phyloP scores from a whole-genome alignment of 2,113 vertebrate species.

The Maylandia zebra region DNA sequence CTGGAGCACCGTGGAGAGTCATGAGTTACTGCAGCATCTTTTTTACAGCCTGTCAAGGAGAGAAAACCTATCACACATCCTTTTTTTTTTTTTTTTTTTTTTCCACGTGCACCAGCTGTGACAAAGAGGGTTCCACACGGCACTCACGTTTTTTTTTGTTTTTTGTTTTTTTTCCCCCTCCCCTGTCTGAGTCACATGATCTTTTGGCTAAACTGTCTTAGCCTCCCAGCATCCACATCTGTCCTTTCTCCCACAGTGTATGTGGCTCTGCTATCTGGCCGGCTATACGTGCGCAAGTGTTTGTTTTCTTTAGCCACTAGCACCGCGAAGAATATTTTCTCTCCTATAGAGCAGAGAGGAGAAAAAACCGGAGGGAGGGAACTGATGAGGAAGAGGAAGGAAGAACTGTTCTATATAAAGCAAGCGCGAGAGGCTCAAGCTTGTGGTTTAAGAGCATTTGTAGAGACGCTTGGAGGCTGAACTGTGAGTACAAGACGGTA shows the following conservation, averaged over 20 bases:
- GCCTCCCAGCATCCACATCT: not conserved
- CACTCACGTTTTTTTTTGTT: not conserved
- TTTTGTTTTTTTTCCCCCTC: not conserved
- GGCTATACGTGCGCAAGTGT: not conserved
- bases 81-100: not conserved
- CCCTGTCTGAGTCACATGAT: not conserved
- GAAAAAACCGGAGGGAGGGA: not conserved
- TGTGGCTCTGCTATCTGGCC: not conserved
- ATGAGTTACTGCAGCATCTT: not conserved
- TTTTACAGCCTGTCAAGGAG: not conserved
- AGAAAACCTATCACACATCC: not conserved
- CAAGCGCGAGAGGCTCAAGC: not conserved
- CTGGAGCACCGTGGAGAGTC: not conserved
- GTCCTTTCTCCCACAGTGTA: not conserved
- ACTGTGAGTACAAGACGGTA: not conserved
- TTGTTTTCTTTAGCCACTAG: not conserved
- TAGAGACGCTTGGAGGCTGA: not conserved
- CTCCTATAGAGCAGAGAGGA: not conserved
- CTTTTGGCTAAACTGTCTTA: not conserved
- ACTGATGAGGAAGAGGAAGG: slow-evolving; percentile 12
- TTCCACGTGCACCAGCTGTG: not conserved
- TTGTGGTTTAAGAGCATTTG: not conserved
- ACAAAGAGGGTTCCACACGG: not conserved
- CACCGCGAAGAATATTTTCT: not conserved
- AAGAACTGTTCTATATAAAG: slow-evolving; percentile 15